phyloP scores from a whole-genome alignment of 2,797 vertebrate genomes.

The Esox lucius region DNA sequence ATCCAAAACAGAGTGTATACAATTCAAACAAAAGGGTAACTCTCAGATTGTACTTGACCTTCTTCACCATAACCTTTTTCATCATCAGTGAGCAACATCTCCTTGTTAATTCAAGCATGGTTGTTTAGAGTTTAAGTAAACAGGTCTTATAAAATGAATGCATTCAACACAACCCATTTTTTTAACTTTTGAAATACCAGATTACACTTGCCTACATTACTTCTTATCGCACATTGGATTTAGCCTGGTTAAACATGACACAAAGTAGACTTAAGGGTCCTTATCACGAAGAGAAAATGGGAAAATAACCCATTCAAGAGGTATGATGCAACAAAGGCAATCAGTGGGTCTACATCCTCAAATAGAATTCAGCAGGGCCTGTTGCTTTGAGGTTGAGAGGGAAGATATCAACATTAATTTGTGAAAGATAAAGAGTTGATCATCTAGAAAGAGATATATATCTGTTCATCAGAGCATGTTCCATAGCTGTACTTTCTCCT shows the following conservation, averaged over 20 bases:
- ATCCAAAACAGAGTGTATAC: neutral
- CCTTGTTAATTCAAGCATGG: neutral
- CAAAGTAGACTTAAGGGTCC: neutral
- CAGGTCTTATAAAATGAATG: neutral
- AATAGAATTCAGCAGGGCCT: constrained; percentile 20
- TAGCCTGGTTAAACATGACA: neutral
- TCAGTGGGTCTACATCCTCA: constrained; percentile 17
- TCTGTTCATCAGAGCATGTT: constrained; percentile 1
- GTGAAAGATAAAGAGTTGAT: neutral
- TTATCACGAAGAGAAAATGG: neutral
- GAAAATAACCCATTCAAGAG: neutral
- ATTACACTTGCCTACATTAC: neutral
- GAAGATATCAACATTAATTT: constrained; percentile 12
- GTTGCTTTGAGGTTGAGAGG: constrained; percentile 18
- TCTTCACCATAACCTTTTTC: neutral
- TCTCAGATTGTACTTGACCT: neutral
- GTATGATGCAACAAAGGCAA: constrained; percentile 4
- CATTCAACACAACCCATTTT: neutral
- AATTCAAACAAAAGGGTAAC: neutral
- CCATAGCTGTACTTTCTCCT: neutral
- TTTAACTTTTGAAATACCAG: neutral
- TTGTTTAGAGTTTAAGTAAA: constrained; percentile 1
- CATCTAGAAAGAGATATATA: constrained; percentile 1
- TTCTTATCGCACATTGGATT: neutral
- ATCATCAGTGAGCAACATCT: neutral